Evolutionary conservation across 2,888 invertebrate genomes (phyloP).

Genomic region (Xylocampa areola): DNA sequence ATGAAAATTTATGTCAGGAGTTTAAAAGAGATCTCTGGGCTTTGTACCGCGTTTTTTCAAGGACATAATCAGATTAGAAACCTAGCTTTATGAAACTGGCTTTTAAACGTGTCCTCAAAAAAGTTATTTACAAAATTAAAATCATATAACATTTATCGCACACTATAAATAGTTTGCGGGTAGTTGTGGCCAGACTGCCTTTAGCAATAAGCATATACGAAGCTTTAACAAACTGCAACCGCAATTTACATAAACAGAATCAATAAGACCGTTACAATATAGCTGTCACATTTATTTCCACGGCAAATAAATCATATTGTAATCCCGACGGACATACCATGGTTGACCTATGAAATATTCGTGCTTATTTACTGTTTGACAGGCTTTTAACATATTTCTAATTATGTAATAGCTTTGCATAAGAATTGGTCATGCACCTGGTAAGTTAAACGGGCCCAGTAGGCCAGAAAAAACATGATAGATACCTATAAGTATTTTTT

Average conservation of each 20-base stretch:
- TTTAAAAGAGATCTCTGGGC: too few relatives aligned
- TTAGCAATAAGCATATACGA: too few relatives aligned
- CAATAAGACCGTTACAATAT: conserved; percentile 15
- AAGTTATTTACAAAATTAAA: too few relatives aligned
- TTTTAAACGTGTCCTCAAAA: too few relatives aligned
- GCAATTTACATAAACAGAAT: conserved; percentile 13
- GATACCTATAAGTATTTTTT: too few relatives aligned
- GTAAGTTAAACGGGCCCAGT: conserved; percentile 18
- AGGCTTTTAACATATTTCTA: conserved; percentile 33
- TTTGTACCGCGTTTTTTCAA: too few relatives aligned
- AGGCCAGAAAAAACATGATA: too few relatives aligned
- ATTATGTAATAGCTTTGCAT: conserved; percentile 35
- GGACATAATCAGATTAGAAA: too few relatives aligned
- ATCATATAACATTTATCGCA: too few relatives aligned
- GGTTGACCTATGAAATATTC: conserved; percentile 43
- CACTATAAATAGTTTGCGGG: background rate
- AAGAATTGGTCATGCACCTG: conserved; percentile 14
- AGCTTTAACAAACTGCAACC: background rate
- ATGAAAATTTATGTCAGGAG: too few relatives aligned
- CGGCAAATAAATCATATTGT: conserved; percentile 40
- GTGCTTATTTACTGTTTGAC: conserved; percentile 39
- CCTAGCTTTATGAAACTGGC: too few relatives aligned
- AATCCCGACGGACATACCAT: conserved; percentile 3
- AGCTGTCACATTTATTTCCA: conserved; percentile 29
- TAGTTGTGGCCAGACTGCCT: background rate